Evolutionary conservation across 2,113 vertebrate genomes (phyloP), one percentile per base, ranked within the genome.

Genomic region (Podarcis cretensis): DNA sequence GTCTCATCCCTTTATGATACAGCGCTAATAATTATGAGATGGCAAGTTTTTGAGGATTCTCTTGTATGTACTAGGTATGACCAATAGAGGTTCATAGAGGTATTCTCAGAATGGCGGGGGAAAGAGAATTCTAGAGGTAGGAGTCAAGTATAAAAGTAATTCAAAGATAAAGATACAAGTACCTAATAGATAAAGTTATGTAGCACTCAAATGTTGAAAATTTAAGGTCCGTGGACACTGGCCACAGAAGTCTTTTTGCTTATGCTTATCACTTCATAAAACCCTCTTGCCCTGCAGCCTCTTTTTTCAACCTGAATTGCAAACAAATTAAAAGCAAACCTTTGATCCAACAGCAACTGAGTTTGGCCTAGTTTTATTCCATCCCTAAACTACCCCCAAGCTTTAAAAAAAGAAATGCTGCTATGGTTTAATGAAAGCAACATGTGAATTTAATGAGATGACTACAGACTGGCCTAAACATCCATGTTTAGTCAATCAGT

Each of bases 341-440:
- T 84, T 81, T 71, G 74, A 90, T 32, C 90, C 88, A 92, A 82
- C 87, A 90, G 84, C 14, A 7, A 90, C 43, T 94, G 85, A 91
- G 90, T 92, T 91, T 85, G 88, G 69, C 77, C 90, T 87, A 93
- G 85, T 91, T 93, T 93, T 90, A 83, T 85, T 92, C n/a, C 32
- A 83, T 48, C 87, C 81, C 27, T 86, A 86, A 71, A 71, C 66
- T 6, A 35, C 4, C 32, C 85, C 12, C 43, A 43, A 54, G 43
- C 9, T 63, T 71, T 48, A 3, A 81, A 87, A 20, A 76, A 21
- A 79, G 87, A 63, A 25, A 9, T 82, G 2, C 86, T 82, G 37
- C 43, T 87, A 90, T 94, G 91, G 89, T 95, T 93, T 95, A 95
- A 96, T 91, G 89, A 94, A 95, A 96, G 83, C 95, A 95, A 81